Evolutionary conservation across 2,888 invertebrate genomes (phyloP).

Genomic region (Phortica magna): DNA sequence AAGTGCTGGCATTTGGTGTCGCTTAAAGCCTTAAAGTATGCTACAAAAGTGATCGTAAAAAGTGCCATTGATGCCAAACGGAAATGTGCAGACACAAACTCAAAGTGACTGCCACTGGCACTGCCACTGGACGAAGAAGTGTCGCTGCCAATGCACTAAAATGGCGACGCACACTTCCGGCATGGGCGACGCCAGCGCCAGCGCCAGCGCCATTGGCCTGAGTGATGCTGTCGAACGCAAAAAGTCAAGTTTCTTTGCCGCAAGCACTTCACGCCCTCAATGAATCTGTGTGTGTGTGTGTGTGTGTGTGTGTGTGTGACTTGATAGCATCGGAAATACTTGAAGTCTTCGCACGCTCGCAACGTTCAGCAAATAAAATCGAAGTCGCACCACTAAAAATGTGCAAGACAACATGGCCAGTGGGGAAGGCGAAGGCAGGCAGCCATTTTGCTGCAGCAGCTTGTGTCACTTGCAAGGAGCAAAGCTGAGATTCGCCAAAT

Average conservation of each 20-base stretch:
- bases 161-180: conserved; percentile 71
- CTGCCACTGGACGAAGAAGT: background rate
- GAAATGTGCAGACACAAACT: conserved; percentile 65
- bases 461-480: background rate
- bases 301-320: background rate
- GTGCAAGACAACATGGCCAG: background rate
- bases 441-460: background rate
- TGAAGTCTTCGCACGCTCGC: background rate
- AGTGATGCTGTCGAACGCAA: conserved; percentile 10
- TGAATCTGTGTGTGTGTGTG: background rate
- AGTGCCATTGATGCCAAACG: conserved; percentile 66
- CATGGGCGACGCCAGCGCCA: background rate
- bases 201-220: too few relatives aligned
- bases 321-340: background rate
- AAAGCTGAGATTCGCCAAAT: background rate
- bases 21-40: conserved; percentile 18
- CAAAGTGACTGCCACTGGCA: too few relatives aligned
- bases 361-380: conserved; percentile 11
- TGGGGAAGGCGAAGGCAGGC: background rate
- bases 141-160: conserved; percentile 40
- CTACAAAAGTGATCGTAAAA: conserved; percentile 5
- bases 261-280: background rate
- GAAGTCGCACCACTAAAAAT: background rate
- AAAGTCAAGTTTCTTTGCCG: background rate
- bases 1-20: background rate